Percentiles rank a stretch among this genome's conserved stretches.
phyloP scores from a whole-genome alignment of 2,888 invertebrate species.

The Actias luna region DNA sequence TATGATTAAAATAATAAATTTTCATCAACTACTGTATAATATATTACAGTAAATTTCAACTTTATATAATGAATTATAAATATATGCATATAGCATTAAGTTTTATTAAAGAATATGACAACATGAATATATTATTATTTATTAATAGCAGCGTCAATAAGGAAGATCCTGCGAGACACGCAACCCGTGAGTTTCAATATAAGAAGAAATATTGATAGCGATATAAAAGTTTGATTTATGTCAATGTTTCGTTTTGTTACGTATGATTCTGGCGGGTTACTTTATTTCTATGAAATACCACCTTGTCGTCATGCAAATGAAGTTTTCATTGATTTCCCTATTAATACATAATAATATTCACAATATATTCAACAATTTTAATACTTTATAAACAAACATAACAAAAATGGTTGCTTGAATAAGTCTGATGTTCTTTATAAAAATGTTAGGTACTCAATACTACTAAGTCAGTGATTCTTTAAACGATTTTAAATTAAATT shows the following conservation, averaged over 20 bases:
- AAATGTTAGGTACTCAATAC: too few relatives aligned
- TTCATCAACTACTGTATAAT: too few relatives aligned
- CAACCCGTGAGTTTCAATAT: slow-evolving; percentile 55
- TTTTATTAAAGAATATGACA: background rate
- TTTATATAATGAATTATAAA: background rate
- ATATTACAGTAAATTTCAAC: background rate
- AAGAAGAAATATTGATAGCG: slow-evolving; percentile 36
- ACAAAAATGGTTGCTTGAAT: too few relatives aligned
- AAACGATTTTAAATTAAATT: too few relatives aligned
- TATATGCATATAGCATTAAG: background rate
- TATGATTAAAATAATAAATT: too few relatives aligned
- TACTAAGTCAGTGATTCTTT: too few relatives aligned
- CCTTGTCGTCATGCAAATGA: slow-evolving; percentile 43
- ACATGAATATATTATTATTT: slow-evolving; percentile 21
- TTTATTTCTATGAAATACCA: slow-evolving; percentile 64
- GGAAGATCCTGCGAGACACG: slow-evolving; percentile 46
- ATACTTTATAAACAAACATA: too few relatives aligned
- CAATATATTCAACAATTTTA: too few relatives aligned
- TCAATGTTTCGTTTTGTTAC: slow-evolving; percentile 66
- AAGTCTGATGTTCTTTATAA: too few relatives aligned
- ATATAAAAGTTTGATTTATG: slow-evolving; percentile 65
- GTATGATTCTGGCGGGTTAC: slow-evolving; percentile 50
- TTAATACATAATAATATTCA: slow-evolving; percentile 46
- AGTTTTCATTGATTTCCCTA: slow-evolving; percentile 41
- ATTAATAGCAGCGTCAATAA: slow-evolving; percentile 46